Percentiles rank a stretch among this genome's conserved stretches.
phyloP scores from a whole-genome alignment of 2,113 vertebrate genomes.

The Eubucco bourcierii region DNA sequence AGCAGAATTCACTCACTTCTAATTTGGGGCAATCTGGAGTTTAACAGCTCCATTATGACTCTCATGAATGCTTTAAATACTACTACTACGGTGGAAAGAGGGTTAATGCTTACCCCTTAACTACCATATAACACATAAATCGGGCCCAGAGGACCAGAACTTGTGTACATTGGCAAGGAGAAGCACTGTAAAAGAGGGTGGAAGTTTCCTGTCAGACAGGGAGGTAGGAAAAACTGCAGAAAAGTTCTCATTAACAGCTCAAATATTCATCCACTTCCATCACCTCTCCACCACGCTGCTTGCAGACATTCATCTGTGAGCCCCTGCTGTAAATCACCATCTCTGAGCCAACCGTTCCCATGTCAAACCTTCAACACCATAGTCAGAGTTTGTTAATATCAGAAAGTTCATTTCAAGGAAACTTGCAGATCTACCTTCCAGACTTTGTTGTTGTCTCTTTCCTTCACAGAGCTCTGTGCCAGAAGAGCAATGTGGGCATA shows the following conservation, averaged over 20 bases:
- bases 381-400: not conserved
- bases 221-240: not conserved
- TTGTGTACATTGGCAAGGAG: constrained; percentile 10
- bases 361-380: rapidly evolving
- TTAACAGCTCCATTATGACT: not conserved
- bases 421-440: constrained; percentile 25
- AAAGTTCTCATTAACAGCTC: not conserved
- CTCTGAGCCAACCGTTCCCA: not conserved
- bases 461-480: not conserved
- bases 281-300: not conserved
- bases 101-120: constrained; percentile 7
- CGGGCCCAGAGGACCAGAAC: not conserved
- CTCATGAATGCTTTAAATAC: not conserved
- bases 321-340: not conserved
- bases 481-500: not conserved
- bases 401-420: not conserved
- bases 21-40: not conserved
- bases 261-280: not conserved
- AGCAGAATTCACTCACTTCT: not conserved
- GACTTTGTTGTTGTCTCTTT: not conserved
- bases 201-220: constrained; percentile 30
- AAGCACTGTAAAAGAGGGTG: not conserved
- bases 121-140: not conserved
- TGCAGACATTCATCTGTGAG: not conserved
- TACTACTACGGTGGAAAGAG: not conserved